These are phyloP conservation scores for Pinna nobilis DNA, from an alignment of 1,140 invertebrate genomes.

Conservation along the genomic window DNA sequence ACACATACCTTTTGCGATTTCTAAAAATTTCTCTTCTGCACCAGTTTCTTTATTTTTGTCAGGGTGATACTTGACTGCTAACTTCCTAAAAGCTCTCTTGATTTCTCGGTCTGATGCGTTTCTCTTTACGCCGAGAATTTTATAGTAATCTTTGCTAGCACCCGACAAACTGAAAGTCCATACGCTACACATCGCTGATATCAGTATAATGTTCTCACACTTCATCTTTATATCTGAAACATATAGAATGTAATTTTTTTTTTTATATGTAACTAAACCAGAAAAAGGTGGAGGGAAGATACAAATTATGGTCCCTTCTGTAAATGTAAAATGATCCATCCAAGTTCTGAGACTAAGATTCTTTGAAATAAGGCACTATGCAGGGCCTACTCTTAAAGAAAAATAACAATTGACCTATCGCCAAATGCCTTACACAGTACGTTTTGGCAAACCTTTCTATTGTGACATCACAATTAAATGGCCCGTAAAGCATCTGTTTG, in stretches of 20 bases:
- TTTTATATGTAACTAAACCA: background rate
- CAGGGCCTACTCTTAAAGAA: too few species aligned
- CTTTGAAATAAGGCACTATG: too few species aligned
- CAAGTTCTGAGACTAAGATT: too few species aligned
- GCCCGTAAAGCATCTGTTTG: too few species aligned
- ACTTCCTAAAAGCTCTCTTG: conserved; percentile 90
- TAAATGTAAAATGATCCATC: too few species aligned
- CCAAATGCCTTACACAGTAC: too few species aligned
- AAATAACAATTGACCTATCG: too few species aligned
- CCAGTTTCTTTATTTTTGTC: conserved; percentile 91
- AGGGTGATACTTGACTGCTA: conserved; percentile 98
- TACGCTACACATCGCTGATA: conserved; percentile 52
- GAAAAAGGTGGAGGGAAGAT: background rate
- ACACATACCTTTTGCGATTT: conserved; percentile 72
- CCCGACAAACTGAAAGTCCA: conserved; percentile 34
- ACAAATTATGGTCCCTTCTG: background rate
- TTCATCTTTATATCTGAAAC: conserved; percentile 48
- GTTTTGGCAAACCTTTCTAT: too few species aligned
- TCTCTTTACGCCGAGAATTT: conserved; percentile 91
- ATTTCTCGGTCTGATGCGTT: conserved; percentile 94
- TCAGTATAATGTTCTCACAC: conserved; percentile 50
- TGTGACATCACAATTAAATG: too few species aligned
- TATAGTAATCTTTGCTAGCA: conserved; percentile 88
- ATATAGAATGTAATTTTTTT: background rate
- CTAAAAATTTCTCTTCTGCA: conserved; percentile 71